Conservation (phyloP, 2,888 invertebrate genomes). For the Agriopis marginaria region DNA sequence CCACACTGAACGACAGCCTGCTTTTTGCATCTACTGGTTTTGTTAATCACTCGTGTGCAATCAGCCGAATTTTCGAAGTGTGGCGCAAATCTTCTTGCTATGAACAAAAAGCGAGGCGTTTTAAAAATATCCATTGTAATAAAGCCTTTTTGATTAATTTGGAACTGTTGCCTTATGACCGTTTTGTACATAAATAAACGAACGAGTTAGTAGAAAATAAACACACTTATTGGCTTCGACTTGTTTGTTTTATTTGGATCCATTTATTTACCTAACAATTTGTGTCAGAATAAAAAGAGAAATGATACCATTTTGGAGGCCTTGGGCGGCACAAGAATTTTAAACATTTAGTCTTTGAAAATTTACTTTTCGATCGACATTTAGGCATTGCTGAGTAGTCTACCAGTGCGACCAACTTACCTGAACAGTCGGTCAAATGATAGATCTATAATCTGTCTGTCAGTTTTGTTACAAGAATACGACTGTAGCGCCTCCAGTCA, state of each 20-base stretch:
- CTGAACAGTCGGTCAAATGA: no score
- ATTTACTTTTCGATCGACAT: no score
- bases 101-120: slow-evolving; percentile 48
- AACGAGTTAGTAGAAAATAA: slow-evolving; percentile 82
- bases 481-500: no score
- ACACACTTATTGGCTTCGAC: slow-evolving; percentile 84
- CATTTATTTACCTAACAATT: not conserved
- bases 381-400: no score
- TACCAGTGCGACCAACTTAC: no score
- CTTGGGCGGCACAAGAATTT: no score
- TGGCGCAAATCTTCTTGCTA: slow-evolving; percentile 65
- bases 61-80: slow-evolving; percentile 45
- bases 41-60: slow-evolving; percentile 13
- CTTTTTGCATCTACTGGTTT: no score
- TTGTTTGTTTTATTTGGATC: slow-evolving; percentile 63
- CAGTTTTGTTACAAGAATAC: no score
- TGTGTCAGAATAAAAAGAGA: not conserved
- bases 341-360: no score
- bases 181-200: slow-evolving; percentile 84
- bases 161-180: slow-evolving; percentile 84
- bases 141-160: slow-evolving; percentile 75
- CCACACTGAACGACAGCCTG: no score
- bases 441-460: no score
- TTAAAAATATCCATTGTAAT: slow-evolving; percentile 59
- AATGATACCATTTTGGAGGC: no score